These are phyloP conservation scores for Epinotia brunnichana DNA, from an alignment of 2,888 invertebrate species.

Conservation along the genomic window DNA sequence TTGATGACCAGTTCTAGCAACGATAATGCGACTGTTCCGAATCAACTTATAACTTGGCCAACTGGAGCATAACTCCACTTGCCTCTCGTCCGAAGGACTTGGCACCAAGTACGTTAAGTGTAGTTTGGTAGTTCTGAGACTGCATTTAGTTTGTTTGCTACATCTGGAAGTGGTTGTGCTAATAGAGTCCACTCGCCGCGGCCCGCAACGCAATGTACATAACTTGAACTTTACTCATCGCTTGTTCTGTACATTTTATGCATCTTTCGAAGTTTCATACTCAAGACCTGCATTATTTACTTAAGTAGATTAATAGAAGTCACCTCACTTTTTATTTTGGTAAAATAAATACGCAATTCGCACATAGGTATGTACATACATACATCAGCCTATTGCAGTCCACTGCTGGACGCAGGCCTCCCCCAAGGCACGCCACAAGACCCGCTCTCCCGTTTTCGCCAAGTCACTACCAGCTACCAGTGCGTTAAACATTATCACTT, in stretches of 20 bases:
- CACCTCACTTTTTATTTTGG: neutral
- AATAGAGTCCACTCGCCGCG: slow-evolving; percentile 21
- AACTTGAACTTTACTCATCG: slow-evolving; percentile 7
- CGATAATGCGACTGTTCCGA: slow-evolving; percentile 24
- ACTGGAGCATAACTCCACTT: slow-evolving; percentile 1
- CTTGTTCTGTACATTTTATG: neutral
- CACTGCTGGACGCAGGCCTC: too few species aligned
- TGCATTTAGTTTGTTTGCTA: slow-evolving; percentile 28
- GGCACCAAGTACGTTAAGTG: slow-evolving; percentile 17
- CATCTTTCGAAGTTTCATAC: neutral
- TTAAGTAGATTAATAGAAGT: too few species aligned
- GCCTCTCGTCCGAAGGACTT: slow-evolving; percentile 12
- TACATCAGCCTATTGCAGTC: too few species aligned
- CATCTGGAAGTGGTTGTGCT: slow-evolving; percentile 23
- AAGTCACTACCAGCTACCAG: too few species aligned
- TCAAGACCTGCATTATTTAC: neutral
- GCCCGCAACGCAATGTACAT: neutral
- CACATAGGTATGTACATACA: too few species aligned
- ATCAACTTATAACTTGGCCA: slow-evolving; percentile 11
- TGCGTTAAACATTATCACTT: too few species aligned
- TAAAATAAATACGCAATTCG: neutral
- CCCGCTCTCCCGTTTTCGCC: too few species aligned
- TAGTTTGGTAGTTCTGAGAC: slow-evolving; percentile 23
- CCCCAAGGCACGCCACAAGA: too few species aligned
- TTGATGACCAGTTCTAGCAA: slow-evolving; percentile 17